Percentiles rank a stretch among this genome's conserved stretches.
These are phyloP conservation scores for Panurus biarmicus DNA, from an alignment of 2,113 vertebrate species.

Conservation along the genomic window DNA sequence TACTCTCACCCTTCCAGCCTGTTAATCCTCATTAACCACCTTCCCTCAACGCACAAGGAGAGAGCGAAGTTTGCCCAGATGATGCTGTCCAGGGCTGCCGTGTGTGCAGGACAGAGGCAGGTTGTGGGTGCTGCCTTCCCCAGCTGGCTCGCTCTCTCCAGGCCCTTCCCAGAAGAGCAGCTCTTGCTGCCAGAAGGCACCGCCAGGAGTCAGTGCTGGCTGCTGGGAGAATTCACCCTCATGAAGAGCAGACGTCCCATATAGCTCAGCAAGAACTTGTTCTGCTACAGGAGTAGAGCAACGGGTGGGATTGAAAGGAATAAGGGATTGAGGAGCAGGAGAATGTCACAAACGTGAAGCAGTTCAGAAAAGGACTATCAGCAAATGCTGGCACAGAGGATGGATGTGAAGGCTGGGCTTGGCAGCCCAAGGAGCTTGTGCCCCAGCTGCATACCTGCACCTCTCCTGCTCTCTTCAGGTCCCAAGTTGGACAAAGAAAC, in stretches of 20 bases:
- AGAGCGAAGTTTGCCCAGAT: background rate
- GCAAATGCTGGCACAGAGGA: background rate
- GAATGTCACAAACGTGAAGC: background rate
- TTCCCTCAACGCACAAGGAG: background rate
- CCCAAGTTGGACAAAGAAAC: background rate
- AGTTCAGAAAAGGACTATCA: background rate
- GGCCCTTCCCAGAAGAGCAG: background rate
- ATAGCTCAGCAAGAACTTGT: background rate
- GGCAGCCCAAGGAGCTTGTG: rapidly evolving
- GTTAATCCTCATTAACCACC: background rate
- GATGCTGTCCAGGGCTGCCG: background rate
- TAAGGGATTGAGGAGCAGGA: background rate
- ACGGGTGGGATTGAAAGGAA: background rate
- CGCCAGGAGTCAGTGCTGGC: rapidly evolving
- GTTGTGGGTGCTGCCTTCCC: background rate
- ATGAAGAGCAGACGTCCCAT: background rate
- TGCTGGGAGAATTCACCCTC: background rate
- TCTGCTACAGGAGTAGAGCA: background rate
- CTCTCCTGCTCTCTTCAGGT: background rate
- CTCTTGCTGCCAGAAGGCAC: background rate
- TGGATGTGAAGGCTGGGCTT: background rate
- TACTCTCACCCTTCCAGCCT: background rate
- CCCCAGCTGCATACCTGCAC: background rate
- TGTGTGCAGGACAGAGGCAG: rapidly evolving
- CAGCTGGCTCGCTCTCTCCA: background rate